Percentiles rank a stretch among this genome's conserved stretches.
phyloP scores from a whole-genome alignment of 2,888 invertebrate species.

The Antheraea yamamai region DNA sequence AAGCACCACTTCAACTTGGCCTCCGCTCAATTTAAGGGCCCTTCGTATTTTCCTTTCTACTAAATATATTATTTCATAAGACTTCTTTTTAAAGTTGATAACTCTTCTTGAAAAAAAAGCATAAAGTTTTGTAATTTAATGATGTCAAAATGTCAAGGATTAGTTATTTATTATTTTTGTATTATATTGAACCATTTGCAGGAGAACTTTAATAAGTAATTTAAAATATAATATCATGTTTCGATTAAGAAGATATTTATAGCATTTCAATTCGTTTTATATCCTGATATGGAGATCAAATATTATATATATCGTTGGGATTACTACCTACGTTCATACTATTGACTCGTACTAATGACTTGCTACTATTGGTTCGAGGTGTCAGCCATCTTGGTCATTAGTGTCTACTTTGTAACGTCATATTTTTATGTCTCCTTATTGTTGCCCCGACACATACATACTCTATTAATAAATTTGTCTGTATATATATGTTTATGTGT shows the following conservation, averaged over 20 bases:
- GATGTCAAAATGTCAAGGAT: background rate
- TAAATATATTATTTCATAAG: slow-evolving; percentile 10
- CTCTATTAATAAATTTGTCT: too few species aligned
- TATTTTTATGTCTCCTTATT: too few species aligned
- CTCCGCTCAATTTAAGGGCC: slow-evolving; percentile 11
- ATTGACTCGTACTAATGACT: too few species aligned
- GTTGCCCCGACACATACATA: too few species aligned
- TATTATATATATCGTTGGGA: too few species aligned
- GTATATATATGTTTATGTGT: too few species aligned
- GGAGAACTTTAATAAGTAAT: background rate
- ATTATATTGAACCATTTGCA: background rate
- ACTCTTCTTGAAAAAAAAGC: background rate
- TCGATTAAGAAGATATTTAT: background rate
- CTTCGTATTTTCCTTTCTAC: slow-evolving; percentile 6
- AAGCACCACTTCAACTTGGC: slow-evolving; percentile 11
- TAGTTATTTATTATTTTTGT: background rate
- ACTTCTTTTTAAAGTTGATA: background rate
- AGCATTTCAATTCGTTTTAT: too few species aligned
- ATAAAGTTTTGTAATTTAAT: background rate
- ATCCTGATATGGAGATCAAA: too few species aligned
- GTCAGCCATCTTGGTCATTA: too few species aligned
- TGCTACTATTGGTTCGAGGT: too few species aligned
- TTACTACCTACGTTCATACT: too few species aligned
- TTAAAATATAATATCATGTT: background rate
- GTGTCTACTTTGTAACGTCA: too few species aligned